phyloP scores from a whole-genome alignment of 1,140 invertebrate species.

The Drosophila obscura region DNA sequence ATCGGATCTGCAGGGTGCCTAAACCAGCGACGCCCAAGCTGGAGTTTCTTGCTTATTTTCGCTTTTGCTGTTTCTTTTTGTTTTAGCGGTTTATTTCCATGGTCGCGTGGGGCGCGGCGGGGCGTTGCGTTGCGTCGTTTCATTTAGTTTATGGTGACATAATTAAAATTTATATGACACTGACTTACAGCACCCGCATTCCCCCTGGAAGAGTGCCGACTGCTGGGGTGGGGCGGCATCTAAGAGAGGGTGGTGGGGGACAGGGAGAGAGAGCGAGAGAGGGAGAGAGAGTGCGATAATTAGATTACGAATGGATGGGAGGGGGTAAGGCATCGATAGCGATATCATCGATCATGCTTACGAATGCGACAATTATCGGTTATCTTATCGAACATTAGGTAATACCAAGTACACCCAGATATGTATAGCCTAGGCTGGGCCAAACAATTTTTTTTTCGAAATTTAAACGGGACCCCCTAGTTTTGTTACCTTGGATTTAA shows the following conservation, averaged over 20 bases:
- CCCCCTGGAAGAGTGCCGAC: conserved; percentile 4
- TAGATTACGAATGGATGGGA: no score
- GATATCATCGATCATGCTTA: conserved; percentile 16
- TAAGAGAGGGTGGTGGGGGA: background rate
- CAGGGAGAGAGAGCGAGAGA: no score
- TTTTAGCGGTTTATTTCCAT: background rate
- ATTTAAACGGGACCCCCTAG: no score
- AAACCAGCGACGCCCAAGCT: background rate
- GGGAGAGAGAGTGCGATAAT: no score
- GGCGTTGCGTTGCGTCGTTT: conserved; percentile 26
- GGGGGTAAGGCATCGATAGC: background rate
- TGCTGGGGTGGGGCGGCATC: background rate
- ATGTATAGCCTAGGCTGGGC: no score
- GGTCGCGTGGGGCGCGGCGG: background rate
- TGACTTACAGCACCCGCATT: conserved; percentile 36
- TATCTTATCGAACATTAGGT: conserved; percentile 6
- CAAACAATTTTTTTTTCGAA: no score
- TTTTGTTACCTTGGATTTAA: no score
- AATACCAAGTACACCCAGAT: background rate
- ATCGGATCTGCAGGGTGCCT: no score
- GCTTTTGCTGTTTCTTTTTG: conserved; percentile 20
- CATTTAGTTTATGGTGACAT: conserved; percentile 74
- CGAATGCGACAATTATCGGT: no score
- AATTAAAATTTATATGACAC: conserved; percentile 74
- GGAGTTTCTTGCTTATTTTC: conserved; percentile 9